Evolutionary conservation across 2,888 invertebrate species (phyloP), one percentile per base, ranked within the genome.

Genomic region (Phyllotreta cruciferae): DNA sequence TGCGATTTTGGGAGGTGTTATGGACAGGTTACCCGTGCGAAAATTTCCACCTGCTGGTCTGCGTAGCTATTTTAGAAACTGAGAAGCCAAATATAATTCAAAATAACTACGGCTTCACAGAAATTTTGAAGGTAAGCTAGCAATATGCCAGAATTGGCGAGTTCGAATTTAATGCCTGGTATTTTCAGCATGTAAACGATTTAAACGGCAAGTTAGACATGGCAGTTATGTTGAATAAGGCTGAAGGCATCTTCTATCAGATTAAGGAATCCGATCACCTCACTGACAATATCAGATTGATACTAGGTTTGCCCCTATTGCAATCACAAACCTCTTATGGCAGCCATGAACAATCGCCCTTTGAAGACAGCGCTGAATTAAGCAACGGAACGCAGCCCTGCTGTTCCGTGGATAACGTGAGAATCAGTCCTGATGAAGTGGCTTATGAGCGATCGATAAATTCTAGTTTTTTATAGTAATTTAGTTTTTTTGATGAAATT

Each of bases 11-110:
- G 98, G 98, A 98, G 84, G 93, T 96, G 34, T 79, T 98, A 5
- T 98, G 98, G 98, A 97, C 98, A 0, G 92, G 91, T 66, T 82
- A 93, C 75, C 98, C 98, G 0, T 98, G 98, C 78, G 87, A 90
- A 68, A 97, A 97, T 82, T 99, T 98, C 81, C 96, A 98, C 80
- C 83, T 99, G 54, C 82, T 99, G n/a, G 85, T 98, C 57, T 93
- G 94, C 77, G 89, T 94, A 62, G 96, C 98, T 57, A 94, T 99
- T 78, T 85, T 99, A 60, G 96, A 96, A 73, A 88, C 90, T 5
- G 94, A 98, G 80, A 93, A 93, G 73, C 86, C 88, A 64, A 86
- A 89, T 14, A 86, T 99, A n/a, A 95, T 98, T 75, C 92, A 92
- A 73, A 93, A 92, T 79, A 88, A 91, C 75, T 98, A 92, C 81